phyloP scores from a whole-genome alignment of 1,140 invertebrate genomes.

The Sinonovacula constricta region DNA sequence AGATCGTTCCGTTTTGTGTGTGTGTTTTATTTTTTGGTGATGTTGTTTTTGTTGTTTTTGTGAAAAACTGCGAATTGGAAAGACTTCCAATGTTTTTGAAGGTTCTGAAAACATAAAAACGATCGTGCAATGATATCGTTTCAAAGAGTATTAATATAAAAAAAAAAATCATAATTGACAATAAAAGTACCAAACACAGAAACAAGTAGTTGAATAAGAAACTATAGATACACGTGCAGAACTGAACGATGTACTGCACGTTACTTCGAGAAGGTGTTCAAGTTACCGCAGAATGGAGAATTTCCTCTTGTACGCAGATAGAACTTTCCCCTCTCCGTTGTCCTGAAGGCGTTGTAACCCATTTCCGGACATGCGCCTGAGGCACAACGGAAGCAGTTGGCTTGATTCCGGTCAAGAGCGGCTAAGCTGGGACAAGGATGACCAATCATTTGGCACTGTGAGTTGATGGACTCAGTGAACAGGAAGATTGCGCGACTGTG shows the following conservation, averaged over 20 bases:
- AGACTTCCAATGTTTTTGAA: too few species aligned
- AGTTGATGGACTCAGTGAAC: slow-evolving; percentile 91
- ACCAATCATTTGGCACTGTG: slow-evolving; percentile 85
- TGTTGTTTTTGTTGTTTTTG: too few species aligned
- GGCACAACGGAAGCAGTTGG: slow-evolving; percentile 87
- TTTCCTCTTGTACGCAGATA: slow-evolving; percentile 59
- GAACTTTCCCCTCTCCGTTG: slow-evolving; percentile 62
- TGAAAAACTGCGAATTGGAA: too few species aligned
- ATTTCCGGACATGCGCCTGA: slow-evolving; percentile 87
- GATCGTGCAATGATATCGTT: too few species aligned
- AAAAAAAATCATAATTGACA: background rate
- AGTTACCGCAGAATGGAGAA: slow-evolving; percentile 62
- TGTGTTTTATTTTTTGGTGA: too few species aligned
- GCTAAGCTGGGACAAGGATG: slow-evolving; percentile 80
- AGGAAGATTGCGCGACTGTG: slow-evolving; percentile 92
- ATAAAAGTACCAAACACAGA: background rate
- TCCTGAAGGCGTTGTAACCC: slow-evolving; percentile 86
- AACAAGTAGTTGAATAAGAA: background rate
- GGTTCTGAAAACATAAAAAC: too few species aligned
- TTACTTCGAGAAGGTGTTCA: too few species aligned
- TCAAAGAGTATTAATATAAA: too few species aligned
- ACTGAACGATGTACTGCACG: too few species aligned
- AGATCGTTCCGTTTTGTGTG: too few species aligned
- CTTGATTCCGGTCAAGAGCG: slow-evolving; percentile 84
- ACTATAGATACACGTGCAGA: too few species aligned